Conservation (phyloP, 1,140 invertebrate genomes). For the Papilio aristodemus region DNA sequence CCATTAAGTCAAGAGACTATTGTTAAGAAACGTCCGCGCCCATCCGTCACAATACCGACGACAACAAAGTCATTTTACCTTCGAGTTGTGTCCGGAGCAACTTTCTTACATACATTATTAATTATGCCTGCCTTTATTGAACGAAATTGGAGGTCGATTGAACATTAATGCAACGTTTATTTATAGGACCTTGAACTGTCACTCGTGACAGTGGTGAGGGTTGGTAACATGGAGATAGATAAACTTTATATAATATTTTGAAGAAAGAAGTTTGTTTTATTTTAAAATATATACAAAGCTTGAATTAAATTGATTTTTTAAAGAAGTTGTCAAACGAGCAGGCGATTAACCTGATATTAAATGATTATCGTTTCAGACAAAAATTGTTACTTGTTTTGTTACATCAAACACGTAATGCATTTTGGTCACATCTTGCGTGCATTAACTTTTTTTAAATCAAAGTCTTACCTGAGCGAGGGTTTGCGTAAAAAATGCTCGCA, state of each 20-base stretch:
- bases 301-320: no score
- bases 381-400: no score
- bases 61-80: conserved; percentile 39
- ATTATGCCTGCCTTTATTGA: conserved; percentile 16
- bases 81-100: not conserved
- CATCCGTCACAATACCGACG: conserved; percentile 61
- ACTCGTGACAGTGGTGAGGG: no score
- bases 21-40: conserved; percentile 68
- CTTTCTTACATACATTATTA: conserved; percentile 31
- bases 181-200: no score
- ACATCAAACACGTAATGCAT: not conserved
- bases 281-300: no score
- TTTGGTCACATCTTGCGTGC: not conserved
- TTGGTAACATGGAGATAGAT: no score
- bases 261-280: no score
- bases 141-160: conserved; percentile 1
- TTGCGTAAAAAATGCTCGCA: not conserved
- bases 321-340: no score
- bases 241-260: no score
- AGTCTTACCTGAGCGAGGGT: not conserved
- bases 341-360: no score
- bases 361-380: no score
- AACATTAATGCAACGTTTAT: not conserved
- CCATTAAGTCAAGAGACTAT: conserved; percentile 72
- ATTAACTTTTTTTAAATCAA: conserved; percentile 13